These are phyloP conservation scores for Lycophotia porphyrea DNA, from an alignment of 2,888 invertebrate genomes.

Conservation along the genomic window DNA sequence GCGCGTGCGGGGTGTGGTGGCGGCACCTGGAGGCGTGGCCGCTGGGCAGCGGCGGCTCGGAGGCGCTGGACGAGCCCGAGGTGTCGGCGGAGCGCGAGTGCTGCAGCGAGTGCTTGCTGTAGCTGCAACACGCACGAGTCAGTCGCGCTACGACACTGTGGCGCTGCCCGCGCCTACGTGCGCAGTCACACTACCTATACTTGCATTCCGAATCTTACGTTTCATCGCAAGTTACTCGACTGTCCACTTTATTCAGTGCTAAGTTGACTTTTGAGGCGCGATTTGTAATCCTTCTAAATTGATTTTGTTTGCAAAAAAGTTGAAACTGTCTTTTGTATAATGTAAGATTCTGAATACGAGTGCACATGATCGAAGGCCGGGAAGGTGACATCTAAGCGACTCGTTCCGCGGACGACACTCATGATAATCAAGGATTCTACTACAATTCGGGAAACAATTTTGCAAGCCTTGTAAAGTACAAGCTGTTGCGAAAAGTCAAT, in stretches of 20 bases:
- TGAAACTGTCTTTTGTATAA: not conserved
- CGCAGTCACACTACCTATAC: conserved; percentile 31
- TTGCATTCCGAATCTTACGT: conserved; percentile 27
- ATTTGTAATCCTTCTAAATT: not conserved
- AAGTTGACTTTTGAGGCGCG: not conserved
- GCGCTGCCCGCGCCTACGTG: conserved; percentile 25
- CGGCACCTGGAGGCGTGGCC: conserved; percentile 76
- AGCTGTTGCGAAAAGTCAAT: conserved; percentile 24
- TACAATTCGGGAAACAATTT: conserved; percentile 27
- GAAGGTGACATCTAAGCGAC: conserved; percentile 44
- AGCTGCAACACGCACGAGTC: conserved; percentile 72
- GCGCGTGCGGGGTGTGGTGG: not conserved
- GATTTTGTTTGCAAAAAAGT: not conserved
- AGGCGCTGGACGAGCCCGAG: conserved; percentile 74
- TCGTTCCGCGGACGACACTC: conserved; percentile 35
- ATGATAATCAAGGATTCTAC: conserved; percentile 39
- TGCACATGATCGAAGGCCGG: conserved; percentile 5
- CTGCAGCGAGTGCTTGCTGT: conserved; percentile 88
- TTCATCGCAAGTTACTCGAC: not conserved
- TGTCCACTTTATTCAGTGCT: not conserved
- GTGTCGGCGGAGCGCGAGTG: conserved; percentile 86
- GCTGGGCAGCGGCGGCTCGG: conserved; percentile 74
- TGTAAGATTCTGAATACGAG: conserved; percentile 40
- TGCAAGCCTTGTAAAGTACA: conserved; percentile 47
- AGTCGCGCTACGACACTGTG: conserved; percentile 4